Evolutionary conservation across 2,113 vertebrate genomes (phyloP), one percentile per base, ranked within the genome.

Genomic region (Glaucomys volans): DNA sequence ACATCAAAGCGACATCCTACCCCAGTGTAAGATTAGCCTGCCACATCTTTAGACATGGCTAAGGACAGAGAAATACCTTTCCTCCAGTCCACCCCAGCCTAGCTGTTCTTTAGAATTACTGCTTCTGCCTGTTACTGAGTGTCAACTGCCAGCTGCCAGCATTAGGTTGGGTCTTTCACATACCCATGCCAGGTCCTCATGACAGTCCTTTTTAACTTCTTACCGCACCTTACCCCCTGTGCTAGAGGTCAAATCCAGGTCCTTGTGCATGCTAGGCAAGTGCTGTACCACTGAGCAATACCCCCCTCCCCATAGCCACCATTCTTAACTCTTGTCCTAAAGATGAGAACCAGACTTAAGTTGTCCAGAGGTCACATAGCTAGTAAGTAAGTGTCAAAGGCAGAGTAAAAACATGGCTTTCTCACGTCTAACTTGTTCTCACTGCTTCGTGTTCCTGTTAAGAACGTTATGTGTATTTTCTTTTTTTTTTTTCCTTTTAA

Each of bases 1-100:
- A 92, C 96, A 13, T 84, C 47, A 8, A 87, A 97, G 71, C 91
- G 57, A 64, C 44, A 77, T 96, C 86, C 96, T 95, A 62, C 74
- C 9, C 8, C 22, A 91, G 71, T 30, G 24, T 92, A 94, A 87
- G 89, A 87, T 26, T 86, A 40, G 35, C 8, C 32, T 89, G 26
- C 20, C 28, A 1, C 54, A 6, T 85, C 91, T 95, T 42, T 75
- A 90, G 42, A 62, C 24, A 85, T 30, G 22, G 1, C 5, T n/a
- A 11, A 18, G 22, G 54, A 72, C 8, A 37, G 26, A 93, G 66
- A 89, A 50, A 81, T 50, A 3, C 22, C 44, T 67, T 84, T 32
- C 75, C 57, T 90, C 47, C 71, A 2, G 64, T 24, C 66, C 24
- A 1, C 42, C 20, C 30, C 5, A 11, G 47, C 77, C 57, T 18